Evolutionary conservation across 2,113 vertebrate genomes (phyloP), one percentile per base, ranked within the genome.

Genomic region (Aix galericulata): DNA sequence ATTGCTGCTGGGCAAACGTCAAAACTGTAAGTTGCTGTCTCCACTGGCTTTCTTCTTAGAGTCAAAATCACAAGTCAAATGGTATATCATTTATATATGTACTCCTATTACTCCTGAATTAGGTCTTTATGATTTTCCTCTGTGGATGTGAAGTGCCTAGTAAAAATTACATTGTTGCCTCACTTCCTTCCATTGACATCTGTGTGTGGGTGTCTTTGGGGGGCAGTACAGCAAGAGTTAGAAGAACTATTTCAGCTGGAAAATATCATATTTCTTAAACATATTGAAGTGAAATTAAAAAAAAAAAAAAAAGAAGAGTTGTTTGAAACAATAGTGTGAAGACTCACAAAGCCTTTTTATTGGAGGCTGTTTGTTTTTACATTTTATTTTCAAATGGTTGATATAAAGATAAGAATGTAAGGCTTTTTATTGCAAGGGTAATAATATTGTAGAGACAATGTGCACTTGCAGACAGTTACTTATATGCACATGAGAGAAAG

Each of bases 151-250:
- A 86, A 90, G 11, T n/a, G 76, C 82, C 42, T 93, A 81, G 60
- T 66, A 96, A 76, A 91, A 94, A 81, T 81, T 81, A 44, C 38
- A 94, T 42, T 78, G 60, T 76, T 93, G 63, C 48, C 40, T 96
- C 71, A 34, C 58, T 93, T 95, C 77, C 77, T 95, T 89, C 71
- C n/a, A 48, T 55, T 91, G 84, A 86, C 94, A 93, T 97, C 69
- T 95, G 88, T 89, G 83, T 32, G 95, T 93, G 93, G 93, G 92
- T 86, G 90, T 95, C 86, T 95, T 93, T 62, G 36, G 69, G 64
- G 92, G 52, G 34, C 82, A 94, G 82, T 59, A 86, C 59, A 42
- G 32, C 55, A 92, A 80, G 78, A 96, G 82, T 91, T 89, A 89
- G 69, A 81, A 87, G 44, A 88, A 92, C 8, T 10, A n/a, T 85